phyloP scores from a whole-genome alignment of 2,888 invertebrate species.

The Ditylenchus weischeri region DNA sequence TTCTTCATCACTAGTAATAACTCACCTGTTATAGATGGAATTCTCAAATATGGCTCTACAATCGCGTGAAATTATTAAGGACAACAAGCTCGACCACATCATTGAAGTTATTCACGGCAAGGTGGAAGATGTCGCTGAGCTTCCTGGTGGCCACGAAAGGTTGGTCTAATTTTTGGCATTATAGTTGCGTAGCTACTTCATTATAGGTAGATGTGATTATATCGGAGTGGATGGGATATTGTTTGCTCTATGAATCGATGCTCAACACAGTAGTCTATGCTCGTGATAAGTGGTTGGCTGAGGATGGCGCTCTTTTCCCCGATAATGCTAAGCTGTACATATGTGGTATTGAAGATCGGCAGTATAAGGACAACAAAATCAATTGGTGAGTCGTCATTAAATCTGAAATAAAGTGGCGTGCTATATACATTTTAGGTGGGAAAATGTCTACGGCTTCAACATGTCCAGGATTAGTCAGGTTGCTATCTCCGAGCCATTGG shows the following conservation, averaged over 20 bases:
- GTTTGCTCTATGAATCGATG: constrained; percentile 98
- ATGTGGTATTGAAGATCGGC: constrained; percentile 79
- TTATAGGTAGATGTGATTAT: constrained; percentile 80
- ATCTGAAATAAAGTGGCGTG: too few species aligned
- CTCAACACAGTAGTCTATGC: constrained; percentile 97
- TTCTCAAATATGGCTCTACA: constrained; percentile 98
- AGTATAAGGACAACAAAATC: constrained; percentile 99
- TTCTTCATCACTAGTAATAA: constrained; percentile 11
- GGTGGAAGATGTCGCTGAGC: constrained; percentile 80
- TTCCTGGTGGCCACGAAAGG: constrained; percentile 78
- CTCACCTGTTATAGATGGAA: constrained; percentile 69
- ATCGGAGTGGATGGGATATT: constrained; percentile 79
- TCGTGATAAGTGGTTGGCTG: constrained; percentile 87
- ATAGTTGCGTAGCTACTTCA: too few species aligned
- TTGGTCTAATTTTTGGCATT: constrained; percentile 13
- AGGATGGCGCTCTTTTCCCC: constrained; percentile 84
- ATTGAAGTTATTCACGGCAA: constrained; percentile 65
- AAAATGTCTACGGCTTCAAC: constrained; percentile 98
- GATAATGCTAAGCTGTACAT: constrained; percentile 87
- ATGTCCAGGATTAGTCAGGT: constrained; percentile 98
- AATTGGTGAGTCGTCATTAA: constrained; percentile 76
- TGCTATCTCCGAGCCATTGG: constrained; percentile 94
- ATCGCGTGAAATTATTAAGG: constrained; percentile 85
- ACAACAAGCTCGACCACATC: constrained; percentile 62
- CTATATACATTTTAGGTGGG: constrained; percentile 77